phyloP scores from a whole-genome alignment of 2,888 invertebrate genomes.

The Heteromyza rotundicornis region DNA sequence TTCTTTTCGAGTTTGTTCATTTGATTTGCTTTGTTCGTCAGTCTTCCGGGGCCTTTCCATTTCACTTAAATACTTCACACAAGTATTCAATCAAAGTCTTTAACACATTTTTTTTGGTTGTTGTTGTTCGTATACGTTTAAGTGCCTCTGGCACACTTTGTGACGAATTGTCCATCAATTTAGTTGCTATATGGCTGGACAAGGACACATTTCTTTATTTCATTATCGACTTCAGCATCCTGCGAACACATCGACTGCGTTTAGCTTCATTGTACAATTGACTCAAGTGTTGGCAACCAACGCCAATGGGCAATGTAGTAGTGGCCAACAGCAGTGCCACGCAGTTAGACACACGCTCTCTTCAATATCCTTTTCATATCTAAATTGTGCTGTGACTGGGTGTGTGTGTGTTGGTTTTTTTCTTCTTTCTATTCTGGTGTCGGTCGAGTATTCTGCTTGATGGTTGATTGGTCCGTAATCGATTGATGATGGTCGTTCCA shows the following conservation, averaged over 20 bases:
- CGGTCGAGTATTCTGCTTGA: neutral
- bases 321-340: neutral
- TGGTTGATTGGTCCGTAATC: constrained; percentile 24
- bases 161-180: constrained; percentile 20
- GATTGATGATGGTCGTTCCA: constrained; percentile 16
- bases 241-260: neutral
- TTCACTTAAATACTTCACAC: neutral
- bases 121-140: neutral
- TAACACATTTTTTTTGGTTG: neutral
- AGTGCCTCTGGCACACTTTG: constrained; percentile 8
- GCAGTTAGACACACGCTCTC: neutral
- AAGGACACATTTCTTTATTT: constrained; percentile 8
- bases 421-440: neutral
- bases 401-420: constrained; percentile 13
- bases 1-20: no score
- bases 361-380: constrained; percentile 14
- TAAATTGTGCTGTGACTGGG: neutral
- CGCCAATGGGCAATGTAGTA: no score
- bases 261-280: neutral
- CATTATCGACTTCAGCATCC: neutral
- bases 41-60: neutral
- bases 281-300: no score
- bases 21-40: no score
- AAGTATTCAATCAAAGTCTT: constrained; percentile 16
- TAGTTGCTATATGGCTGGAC: neutral